Percentiles rank a stretch among this genome's conserved stretches.
These are phyloP conservation scores for Porites divaricata DNA, from an alignment of 92 coral and sea anemone genomes.

Conservation along the genomic window DNA sequence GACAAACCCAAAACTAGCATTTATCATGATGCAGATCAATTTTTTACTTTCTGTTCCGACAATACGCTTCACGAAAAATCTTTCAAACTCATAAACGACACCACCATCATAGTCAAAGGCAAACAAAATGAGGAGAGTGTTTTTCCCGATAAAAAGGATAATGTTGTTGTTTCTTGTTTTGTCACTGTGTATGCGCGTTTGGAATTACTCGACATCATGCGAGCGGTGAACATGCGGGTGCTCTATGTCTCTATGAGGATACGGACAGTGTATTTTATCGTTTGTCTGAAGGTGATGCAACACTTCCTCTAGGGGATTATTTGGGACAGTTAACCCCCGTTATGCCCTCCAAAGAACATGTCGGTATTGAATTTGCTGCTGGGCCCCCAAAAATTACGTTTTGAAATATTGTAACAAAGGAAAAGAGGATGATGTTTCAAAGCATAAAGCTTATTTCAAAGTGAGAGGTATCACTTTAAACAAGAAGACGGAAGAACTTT, in stretches of 20 bases:
- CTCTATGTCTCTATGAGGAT: neutral
- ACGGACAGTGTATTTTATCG: neutral
- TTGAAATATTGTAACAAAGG: neutral
- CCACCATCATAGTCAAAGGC: neutral
- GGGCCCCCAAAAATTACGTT: neutral
- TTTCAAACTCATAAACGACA: neutral
- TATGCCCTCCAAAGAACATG: neutral
- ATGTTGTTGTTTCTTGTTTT: neutral
- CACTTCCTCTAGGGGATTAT: neutral
- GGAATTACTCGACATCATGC: neutral
- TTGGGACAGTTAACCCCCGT: neutral
- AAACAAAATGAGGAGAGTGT: neutral
- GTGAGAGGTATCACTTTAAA: neutral
- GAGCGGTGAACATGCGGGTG: neutral
- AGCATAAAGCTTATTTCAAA: neutral
- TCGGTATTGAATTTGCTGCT: neutral
- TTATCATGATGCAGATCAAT: neutral
- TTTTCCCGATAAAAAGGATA: neutral
- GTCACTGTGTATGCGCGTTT: neutral
- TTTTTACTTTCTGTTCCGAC: neutral
- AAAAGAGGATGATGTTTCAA: neutral
- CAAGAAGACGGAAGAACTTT: neutral
- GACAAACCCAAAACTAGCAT: neutral
- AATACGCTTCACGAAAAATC: neutral
- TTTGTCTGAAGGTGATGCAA: neutral